These are phyloP conservation scores for Poicephalus gulielmi DNA, from an alignment of 2,113 vertebrate species.

Conservation along the genomic window DNA sequence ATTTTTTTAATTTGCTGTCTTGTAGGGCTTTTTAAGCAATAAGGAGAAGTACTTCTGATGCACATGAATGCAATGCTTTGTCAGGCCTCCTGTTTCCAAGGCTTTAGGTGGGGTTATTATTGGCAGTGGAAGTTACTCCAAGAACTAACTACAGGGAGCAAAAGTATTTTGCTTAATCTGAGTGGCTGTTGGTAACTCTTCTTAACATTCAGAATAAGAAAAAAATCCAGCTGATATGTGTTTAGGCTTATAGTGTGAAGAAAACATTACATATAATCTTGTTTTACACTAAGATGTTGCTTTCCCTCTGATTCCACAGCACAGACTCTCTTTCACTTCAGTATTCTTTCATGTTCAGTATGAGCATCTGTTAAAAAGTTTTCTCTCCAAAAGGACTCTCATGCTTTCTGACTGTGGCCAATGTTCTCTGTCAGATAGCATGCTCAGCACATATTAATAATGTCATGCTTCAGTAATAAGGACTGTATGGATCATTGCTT, in stretches of 20 bases:
- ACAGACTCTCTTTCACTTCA: not conserved
- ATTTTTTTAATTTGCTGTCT: not conserved
- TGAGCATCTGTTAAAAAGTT: constrained; percentile 16
- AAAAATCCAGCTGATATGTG: not conserved
- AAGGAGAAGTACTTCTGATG: not conserved
- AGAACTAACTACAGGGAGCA: not conserved
- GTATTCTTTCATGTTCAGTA: not conserved
- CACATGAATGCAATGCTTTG: not conserved
- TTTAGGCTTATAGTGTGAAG: not conserved
- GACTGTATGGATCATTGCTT: not conserved
- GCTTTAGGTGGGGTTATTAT: not conserved
- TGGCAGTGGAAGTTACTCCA: not conserved
- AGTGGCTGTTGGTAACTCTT: not conserved
- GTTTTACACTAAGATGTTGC: not conserved
- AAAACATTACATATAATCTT: not conserved
- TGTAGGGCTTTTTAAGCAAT: not conserved
- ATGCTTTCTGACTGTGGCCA: constrained; percentile 19
- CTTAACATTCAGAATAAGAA: not conserved
- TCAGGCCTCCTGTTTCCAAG: not conserved
- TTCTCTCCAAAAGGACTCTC: constrained; percentile 14
- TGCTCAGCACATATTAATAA: constrained; percentile 23
- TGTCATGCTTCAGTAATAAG: not conserved
- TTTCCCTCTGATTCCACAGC: not conserved
- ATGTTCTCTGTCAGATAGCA: not conserved
- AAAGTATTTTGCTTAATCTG: not conserved